phyloP scores from a whole-genome alignment of 2,888 invertebrate species.

The Stenurella melanura region DNA sequence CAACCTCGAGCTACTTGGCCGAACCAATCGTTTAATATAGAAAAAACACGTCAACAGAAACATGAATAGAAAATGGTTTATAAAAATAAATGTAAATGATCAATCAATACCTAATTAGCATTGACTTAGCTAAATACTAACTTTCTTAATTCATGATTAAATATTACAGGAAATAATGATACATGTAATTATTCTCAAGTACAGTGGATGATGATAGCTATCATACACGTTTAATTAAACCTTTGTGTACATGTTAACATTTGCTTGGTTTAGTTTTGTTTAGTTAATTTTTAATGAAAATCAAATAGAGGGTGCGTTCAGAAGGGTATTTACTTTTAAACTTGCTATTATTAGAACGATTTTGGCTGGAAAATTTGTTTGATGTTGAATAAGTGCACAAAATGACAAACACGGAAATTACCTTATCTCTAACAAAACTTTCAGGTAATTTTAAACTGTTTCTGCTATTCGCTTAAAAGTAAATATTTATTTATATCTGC shows the following conservation, averaged over 20 bases:
- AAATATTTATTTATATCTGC: slow-evolving; percentile 17
- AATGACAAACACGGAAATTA: slow-evolving; percentile 17
- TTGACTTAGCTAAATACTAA: too few species aligned
- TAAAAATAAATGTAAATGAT: too few species aligned
- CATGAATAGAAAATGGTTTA: too few species aligned
- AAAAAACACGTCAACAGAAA: too few species aligned
- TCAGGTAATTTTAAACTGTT: slow-evolving; percentile 24
- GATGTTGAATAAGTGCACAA: slow-evolving; percentile 16
- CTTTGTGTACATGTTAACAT: slow-evolving; percentile 13
- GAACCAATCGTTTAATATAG: too few species aligned
- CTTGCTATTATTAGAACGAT: slow-evolving; percentile 25
- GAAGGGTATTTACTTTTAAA: slow-evolving; percentile 6
- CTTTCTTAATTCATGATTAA: too few species aligned
- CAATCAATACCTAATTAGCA: too few species aligned
- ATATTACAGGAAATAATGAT: too few species aligned
- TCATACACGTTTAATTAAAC: slow-evolving; percentile 7
- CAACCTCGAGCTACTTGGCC: too few species aligned
- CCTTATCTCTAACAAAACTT: slow-evolving; percentile 17
- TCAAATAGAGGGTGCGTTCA: slow-evolving; percentile 18
- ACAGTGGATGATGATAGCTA: not conserved
- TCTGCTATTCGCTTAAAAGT: slow-evolving; percentile 12
- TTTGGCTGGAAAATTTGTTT: slow-evolving; percentile 12
- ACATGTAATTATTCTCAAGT: too few species aligned
- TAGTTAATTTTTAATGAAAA: slow-evolving; percentile 30
- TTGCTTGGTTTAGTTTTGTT: slow-evolving; percentile 1